phyloP scores from a whole-genome alignment of 2,888 invertebrate genomes.

The Camponotus fellah region DNA sequence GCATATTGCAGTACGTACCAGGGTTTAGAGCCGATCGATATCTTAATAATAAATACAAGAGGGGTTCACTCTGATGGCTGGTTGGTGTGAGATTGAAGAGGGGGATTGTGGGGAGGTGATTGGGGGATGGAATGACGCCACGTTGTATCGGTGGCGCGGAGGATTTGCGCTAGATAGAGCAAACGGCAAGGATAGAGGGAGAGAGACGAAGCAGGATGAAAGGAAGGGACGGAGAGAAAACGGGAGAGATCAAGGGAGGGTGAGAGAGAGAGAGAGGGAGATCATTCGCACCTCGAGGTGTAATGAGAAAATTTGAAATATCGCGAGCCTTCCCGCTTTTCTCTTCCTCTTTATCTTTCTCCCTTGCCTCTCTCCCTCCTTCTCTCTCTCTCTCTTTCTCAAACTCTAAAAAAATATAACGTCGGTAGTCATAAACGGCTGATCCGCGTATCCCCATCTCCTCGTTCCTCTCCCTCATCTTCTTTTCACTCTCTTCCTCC shows the following conservation, averaged over 20 bases:
- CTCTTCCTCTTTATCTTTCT: conserved; percentile 33
- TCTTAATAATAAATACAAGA: conserved; percentile 86
- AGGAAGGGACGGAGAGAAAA: conserved; percentile 55
- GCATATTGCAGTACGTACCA: conserved; percentile 77
- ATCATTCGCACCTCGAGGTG: conserved; percentile 85
- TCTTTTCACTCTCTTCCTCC: conserved; percentile 24
- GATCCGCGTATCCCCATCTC: conserved; percentile 75
- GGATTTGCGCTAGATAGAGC: conserved; percentile 67
- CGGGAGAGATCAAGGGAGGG: conserved; percentile 58
- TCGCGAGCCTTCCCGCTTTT: conserved; percentile 78
- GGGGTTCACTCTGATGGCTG: conserved; percentile 83
- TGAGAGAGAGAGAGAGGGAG: conserved; percentile 55
- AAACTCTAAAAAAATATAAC: conserved; percentile 75
- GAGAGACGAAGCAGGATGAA: conserved; percentile 59
- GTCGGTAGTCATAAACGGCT: conserved; percentile 83
- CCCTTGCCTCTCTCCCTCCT: conserved; percentile 39
- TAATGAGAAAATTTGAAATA: conserved; percentile 86
- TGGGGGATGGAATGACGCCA: conserved; percentile 73
- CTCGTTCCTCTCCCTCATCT: conserved; percentile 5
- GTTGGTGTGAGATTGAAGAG: conserved; percentile 84
- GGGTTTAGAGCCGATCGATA: conserved; percentile 84
- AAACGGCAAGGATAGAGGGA: conserved; percentile 43
- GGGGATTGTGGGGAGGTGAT: conserved; percentile 78
- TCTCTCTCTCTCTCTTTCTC: conserved; percentile 20
- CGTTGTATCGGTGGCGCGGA: conserved; percentile 68